A percentile compares a stretch with the other conserved stretches of the same genome.
Conservation (phyloP, 2,888 invertebrate species). For the Philonicus albiceps region DNA sequence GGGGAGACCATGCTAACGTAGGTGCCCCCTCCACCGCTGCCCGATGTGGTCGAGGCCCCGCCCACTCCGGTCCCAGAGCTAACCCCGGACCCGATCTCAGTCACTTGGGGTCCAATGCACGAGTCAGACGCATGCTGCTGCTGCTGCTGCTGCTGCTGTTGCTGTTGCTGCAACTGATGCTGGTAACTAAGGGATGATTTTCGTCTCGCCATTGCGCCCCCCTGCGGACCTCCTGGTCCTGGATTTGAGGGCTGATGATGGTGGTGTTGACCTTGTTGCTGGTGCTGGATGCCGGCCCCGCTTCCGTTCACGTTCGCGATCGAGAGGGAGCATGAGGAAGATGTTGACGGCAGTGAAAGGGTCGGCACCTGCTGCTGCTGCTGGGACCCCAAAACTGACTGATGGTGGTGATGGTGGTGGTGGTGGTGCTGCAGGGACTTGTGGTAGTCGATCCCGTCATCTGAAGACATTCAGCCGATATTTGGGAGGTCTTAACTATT, state of each 20-base stretch:
- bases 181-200: slow-evolving; percentile 58
- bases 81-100: not conserved
- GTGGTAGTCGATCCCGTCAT: slow-evolving; percentile 52
- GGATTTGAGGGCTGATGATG: not conserved
- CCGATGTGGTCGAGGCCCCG: slow-evolving; percentile 20
- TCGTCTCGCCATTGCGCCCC: slow-evolving; percentile 51
- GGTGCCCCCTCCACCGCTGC: slow-evolving; percentile 25
- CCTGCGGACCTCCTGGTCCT: not conserved
- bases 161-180: slow-evolving; percentile 53
- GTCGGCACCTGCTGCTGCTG: not conserved
- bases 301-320: slow-evolving; percentile 39
- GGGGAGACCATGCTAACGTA: slow-evolving; percentile 24
- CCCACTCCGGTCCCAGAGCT: slow-evolving; percentile 3
- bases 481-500: not conserved
- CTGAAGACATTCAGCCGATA: slow-evolving; percentile 51
- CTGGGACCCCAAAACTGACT: slow-evolving; percentile 18
- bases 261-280: not conserved
- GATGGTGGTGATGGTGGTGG: slow-evolving; percentile 46
- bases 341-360: slow-evolving; percentile 44
- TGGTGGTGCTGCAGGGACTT: slow-evolving; percentile 47
- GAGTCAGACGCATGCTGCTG: slow-evolving; percentile 49
- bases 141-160: slow-evolving; percentile 54
- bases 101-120: not conserved
- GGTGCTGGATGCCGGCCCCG: not conserved
- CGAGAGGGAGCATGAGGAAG: slow-evolving; percentile 43